Evolutionary conservation across 2,113 vertebrate species (phyloP).

Genomic region (Ammodytes dubius): DNA sequence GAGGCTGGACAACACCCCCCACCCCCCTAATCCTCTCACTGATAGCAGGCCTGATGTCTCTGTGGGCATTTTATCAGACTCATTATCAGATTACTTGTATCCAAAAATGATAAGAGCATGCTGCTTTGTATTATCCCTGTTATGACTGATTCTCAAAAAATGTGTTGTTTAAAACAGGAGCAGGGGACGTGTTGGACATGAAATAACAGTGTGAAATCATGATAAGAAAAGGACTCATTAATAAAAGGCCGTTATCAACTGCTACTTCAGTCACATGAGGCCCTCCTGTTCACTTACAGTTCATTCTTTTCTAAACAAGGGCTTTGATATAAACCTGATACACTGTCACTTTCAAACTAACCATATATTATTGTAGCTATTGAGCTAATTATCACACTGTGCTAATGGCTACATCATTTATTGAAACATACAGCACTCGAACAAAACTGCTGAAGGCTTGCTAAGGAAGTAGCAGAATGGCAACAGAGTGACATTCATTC

Average conservation of each 20-base stretch:
- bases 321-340: too few relatives aligned
- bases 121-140: slow-evolving; percentile 26
- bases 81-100: slow-evolving; percentile 31
- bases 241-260: neutral
- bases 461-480: too few relatives aligned
- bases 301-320: too few relatives aligned
- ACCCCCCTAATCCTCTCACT: neutral
- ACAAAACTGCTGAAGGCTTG: too few relatives aligned
- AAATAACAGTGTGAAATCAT: neutral
- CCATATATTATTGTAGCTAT: too few relatives aligned
- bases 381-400: too few relatives aligned
- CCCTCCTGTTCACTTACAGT: too few relatives aligned
- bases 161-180: neutral
- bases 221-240: neutral
- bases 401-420: too few relatives aligned
- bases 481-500: neutral
- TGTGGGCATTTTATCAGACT: slow-evolving; percentile 2
- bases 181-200: neutral
- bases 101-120: slow-evolving; percentile 21
- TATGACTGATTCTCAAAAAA: neutral
- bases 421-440: too few relatives aligned
- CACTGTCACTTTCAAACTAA: too few relatives aligned
- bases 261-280: too few relatives aligned
- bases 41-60: slow-evolving; percentile 11
- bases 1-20: slow-evolving; percentile 4